These are phyloP conservation scores for Sakesphorus luctuosus DNA, from an alignment of 2,113 vertebrate genomes.

Conservation along the genomic window DNA sequence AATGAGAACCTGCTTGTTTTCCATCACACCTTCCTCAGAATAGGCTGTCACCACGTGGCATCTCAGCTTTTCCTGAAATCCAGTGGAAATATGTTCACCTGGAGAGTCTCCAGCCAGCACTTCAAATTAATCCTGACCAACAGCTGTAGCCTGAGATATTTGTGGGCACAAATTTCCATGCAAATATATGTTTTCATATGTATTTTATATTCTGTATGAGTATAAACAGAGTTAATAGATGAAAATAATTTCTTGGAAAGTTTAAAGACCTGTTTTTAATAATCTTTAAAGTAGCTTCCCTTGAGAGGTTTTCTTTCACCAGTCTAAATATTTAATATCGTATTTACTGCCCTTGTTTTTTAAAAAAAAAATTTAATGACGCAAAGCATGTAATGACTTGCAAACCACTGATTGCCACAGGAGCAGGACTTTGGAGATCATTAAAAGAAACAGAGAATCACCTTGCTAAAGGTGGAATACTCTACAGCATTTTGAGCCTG, in stretches of 20 bases:
- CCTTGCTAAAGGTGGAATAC: not conserved
- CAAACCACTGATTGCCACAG: not conserved
- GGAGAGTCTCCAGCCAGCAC: not conserved
- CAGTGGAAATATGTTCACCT: not conserved
- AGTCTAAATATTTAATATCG: slow-evolving; percentile 20
- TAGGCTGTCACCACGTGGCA: rapidly evolving
- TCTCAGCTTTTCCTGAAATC: not conserved
- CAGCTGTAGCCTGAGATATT: not conserved
- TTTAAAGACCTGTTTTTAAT: not conserved
- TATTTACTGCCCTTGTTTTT: not conserved
- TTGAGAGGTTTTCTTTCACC: not conserved
- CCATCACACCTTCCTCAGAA: not conserved
- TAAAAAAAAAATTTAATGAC: not conserved
- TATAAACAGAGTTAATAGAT: not conserved
- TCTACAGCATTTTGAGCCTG: not conserved
- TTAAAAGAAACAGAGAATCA: not conserved
- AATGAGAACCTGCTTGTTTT: not conserved
- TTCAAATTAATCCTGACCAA: not conserved
- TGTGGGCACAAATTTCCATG: not conserved
- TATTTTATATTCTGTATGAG: not conserved
- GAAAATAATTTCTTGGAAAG: not conserved
- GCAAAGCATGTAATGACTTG: not conserved
- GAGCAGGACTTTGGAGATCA: not conserved
- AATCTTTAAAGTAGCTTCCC: not conserved
- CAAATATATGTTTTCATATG: not conserved